phyloP scores from a whole-genome alignment of 2,113 vertebrate species.

The Entosphenus tridentatus region DNA sequence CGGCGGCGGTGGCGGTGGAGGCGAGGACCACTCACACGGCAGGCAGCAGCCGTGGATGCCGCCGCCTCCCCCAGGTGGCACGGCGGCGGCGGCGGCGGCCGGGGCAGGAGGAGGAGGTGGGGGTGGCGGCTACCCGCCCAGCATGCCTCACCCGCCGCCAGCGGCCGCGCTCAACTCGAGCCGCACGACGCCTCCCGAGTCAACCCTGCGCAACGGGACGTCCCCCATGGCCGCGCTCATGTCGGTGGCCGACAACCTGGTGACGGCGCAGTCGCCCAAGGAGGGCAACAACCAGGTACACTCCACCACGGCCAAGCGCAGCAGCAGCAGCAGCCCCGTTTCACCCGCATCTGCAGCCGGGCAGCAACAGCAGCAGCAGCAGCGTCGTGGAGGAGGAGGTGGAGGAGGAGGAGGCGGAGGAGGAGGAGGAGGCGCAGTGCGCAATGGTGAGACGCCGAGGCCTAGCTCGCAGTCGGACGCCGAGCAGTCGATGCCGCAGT shows the following conservation, averaged over 20 bases:
- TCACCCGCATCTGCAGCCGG: conserved; percentile 28
- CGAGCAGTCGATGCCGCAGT: conserved; percentile 23
- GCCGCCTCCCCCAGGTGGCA: background rate
- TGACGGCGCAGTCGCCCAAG: conserved; percentile 32
- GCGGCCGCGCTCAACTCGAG: conserved; percentile 7
- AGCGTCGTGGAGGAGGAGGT: conserved; percentile 9
- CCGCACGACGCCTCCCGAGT: conserved; percentile 13
- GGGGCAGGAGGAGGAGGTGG: too few relatives aligned
- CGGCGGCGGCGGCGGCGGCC: too few relatives aligned
- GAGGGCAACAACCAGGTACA: conserved; percentile 23
- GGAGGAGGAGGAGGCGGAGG: background rate
- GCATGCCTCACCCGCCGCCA: conserved; percentile 19
- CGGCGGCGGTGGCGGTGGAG: conserved; percentile 18
- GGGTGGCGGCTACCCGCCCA: background rate
- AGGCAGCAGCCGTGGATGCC: conserved; percentile 21
- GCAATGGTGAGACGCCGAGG: conserved; percentile 31
- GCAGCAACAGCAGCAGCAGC: conserved; percentile 29
- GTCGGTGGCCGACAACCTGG: conserved; percentile 40
- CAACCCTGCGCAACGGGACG: conserved; percentile 27
- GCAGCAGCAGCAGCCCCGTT: conserved; percentile 28
- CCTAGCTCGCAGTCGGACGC: conserved; percentile 19
- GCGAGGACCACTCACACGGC: conserved; percentile 24
- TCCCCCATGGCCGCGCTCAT: conserved; percentile 42
- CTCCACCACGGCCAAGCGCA: conserved; percentile 23
- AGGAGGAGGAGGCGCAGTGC: conserved; percentile 7